phyloP scores from a whole-genome alignment of 2,113 vertebrate species.

The Oenanthe oenanthe region DNA sequence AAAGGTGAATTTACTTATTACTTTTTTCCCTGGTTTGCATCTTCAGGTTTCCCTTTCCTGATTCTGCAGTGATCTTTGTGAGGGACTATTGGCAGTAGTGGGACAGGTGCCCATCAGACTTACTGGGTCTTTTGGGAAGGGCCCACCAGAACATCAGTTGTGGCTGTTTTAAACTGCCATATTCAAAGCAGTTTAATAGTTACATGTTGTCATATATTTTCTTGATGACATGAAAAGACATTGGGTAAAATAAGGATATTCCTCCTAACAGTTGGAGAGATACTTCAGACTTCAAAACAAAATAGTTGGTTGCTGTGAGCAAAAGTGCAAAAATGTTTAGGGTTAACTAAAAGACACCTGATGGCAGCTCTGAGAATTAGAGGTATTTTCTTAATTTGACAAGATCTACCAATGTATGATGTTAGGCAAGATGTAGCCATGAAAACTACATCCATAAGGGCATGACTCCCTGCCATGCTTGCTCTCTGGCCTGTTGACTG shows the following conservation, averaged over 20 bases:
- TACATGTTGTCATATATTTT: neutral
- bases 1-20: neutral
- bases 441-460: neutral
- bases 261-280: neutral
- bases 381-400: neutral
- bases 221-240: neutral
- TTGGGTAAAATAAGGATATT: neutral
- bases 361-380: neutral
- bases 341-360: neutral
- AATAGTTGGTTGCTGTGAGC: neutral
- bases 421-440: neutral
- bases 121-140: neutral
- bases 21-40: neutral
- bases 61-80: neutral
- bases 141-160: neutral
- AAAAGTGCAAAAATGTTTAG: neutral
- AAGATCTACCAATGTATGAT: neutral
- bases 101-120: neutral
- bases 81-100: neutral
- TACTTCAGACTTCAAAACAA: neutral
- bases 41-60: neutral
- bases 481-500: neutral
- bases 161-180: neutral
- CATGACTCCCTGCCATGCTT: accelerated
- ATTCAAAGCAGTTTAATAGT: neutral